Evolutionary conservation across 2,113 vertebrate species (phyloP), one percentile per base, ranked within the genome.

Genomic region (Microcebus murinus): DNA sequence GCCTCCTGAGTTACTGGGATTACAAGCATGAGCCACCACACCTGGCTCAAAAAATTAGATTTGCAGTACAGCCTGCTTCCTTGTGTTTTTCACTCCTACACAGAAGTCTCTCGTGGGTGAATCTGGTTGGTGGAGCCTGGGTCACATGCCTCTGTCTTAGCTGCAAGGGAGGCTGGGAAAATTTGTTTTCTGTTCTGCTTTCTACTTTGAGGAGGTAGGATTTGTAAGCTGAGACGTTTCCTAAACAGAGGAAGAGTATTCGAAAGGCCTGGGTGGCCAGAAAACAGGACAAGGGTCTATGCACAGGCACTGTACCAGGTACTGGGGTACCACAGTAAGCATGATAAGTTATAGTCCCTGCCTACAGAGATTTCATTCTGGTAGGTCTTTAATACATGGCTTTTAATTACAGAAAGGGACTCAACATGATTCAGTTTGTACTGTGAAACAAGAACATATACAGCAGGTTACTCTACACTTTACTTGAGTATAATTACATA

Each of bases 381-480:
- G 20, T 55, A 11, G 34, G n/a, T 50, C 74, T 87, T 84, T 61
- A 31, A 76, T 20, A 74, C 1, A 10, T 25, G n/a, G n/a, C 80
- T 83, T 94, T 65, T 52, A 59, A 48, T 77, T 61, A n/a, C 67
- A 89, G 50, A 45, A 65, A 61, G 42, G 61, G 57, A 85, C 36
- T 48, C 45, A 61, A 89, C 77, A 70, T 59, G 29, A 91, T 82
- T 71, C 23, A 23, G 29, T 77, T 79, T 90, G 15, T 90, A 61
- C 42, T 61, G 31, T 18, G 63, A 96, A 92, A 70, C n/a, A 80
- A 90, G 68, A 92, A 68, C 61, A 79, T 57, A 79, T 2, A 87
- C 12, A 80, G 25, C 12, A 80, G 25, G 61, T 90, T 50, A 34
- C 9, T 39, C 23, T 91, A 88, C 0, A 39, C 67, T 87, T 89